phyloP scores from a whole-genome alignment of 2,888 invertebrate species.

The Apodemia hepburni region DNA sequence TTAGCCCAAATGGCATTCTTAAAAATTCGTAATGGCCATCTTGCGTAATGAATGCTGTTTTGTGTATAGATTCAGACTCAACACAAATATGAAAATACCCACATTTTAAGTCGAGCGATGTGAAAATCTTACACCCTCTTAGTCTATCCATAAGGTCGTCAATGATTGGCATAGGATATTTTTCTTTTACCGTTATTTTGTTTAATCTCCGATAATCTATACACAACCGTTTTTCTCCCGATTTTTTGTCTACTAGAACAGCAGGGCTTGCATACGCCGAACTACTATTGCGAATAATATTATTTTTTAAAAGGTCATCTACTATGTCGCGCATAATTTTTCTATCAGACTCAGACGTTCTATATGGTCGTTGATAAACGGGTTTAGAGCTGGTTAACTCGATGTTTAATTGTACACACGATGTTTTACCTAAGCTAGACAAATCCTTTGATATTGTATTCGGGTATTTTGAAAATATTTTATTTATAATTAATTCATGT shows the following conservation, averaged over 20 bases:
- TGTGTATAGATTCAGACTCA: slow-evolving; percentile 1
- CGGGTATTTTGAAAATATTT: slow-evolving; percentile 28
- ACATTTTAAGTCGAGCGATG: background rate
- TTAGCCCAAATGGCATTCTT: slow-evolving; percentile 5
- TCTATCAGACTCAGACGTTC: slow-evolving; percentile 28
- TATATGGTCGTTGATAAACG: slow-evolving; percentile 28
- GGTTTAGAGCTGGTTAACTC: slow-evolving; percentile 28
- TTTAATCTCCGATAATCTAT: slow-evolving; percentile 19
- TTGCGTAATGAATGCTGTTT: slow-evolving; percentile 11
- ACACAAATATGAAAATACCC: slow-evolving; percentile 14
- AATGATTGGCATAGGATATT: slow-evolving; percentile 16
- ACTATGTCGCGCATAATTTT: slow-evolving; percentile 11
- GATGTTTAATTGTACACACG: slow-evolving; percentile 28
- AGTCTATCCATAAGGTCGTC: slow-evolving; percentile 13
- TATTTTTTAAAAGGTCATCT: slow-evolving; percentile 9
- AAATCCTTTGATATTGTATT: slow-evolving; percentile 26
- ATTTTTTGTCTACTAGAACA: slow-evolving; percentile 18
- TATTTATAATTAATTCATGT: slow-evolving; percentile 15
- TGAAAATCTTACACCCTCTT: slow-evolving; percentile 10
- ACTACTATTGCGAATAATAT: slow-evolving; percentile 12
- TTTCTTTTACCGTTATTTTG: slow-evolving; percentile 12
- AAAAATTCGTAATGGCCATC: background rate
- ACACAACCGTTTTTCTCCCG: slow-evolving; percentile 19
- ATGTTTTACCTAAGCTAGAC: slow-evolving; percentile 26
- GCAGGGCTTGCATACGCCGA: slow-evolving; percentile 12